phyloP scores from a whole-genome alignment of 2,113 vertebrate species.

The Candoia aspera region DNA sequence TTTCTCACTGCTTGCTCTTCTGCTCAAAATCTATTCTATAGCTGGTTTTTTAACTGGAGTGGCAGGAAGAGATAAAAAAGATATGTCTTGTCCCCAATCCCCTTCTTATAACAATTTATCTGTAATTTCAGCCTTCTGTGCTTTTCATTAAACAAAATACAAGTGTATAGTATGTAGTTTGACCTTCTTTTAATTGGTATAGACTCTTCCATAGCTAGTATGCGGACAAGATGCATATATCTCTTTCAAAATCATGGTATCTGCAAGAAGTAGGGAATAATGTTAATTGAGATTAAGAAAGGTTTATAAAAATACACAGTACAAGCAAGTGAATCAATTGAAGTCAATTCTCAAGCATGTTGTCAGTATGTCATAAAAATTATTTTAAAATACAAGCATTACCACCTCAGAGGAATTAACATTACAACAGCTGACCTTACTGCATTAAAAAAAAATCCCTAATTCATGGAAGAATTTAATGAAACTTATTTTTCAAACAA shows the following conservation, averaged over 20 bases:
- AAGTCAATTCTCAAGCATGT: not conserved
- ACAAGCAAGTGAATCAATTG: not conserved
- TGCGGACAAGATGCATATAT: not conserved
- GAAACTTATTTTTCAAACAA: constrained; percentile 18
- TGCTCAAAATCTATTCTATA: not conserved
- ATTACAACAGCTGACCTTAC: not conserved
- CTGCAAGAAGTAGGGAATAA: not conserved
- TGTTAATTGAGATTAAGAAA: not conserved
- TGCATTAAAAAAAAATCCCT: not conserved
- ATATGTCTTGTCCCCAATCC: not conserved
- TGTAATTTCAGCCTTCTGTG: not conserved
- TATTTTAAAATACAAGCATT: not conserved
- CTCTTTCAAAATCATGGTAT: not conserved
- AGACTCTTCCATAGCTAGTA: not conserved
- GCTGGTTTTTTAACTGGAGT: not conserved
- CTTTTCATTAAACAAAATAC: not conserved
- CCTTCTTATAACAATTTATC: not conserved
- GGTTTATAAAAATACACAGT: not conserved
- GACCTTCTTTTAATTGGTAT: not conserved
- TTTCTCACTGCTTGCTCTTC: not conserved
- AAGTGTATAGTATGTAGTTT: not conserved
- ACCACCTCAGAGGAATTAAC: not conserved
- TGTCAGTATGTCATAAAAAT: not conserved
- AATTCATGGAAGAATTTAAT: not conserved
- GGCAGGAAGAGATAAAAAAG: not conserved